These are phyloP conservation scores for Drosophila robusta DNA, from an alignment of 2,888 invertebrate genomes.

Conservation along the genomic window DNA sequence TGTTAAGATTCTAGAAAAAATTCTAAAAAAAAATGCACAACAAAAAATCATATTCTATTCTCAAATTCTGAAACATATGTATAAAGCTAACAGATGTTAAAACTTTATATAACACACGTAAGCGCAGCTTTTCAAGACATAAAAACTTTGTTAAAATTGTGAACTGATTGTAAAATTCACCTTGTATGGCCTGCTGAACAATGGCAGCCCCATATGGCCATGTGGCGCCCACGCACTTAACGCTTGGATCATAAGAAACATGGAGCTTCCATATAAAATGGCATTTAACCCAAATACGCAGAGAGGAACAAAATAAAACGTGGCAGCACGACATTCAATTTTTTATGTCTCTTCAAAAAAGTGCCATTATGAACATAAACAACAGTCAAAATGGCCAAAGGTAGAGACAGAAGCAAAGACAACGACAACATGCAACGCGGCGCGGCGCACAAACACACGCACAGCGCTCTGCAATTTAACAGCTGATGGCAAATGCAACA, in stretches of 20 bases:
- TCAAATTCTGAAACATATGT: too few relatives aligned
- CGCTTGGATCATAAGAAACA: slow-evolving; percentile 38
- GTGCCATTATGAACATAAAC: slow-evolving; percentile 49
- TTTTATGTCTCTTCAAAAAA: slow-evolving; percentile 58
- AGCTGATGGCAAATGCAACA: slow-evolving; percentile 67
- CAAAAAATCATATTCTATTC: too few relatives aligned
- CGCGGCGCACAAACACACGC: slow-evolving; percentile 21
- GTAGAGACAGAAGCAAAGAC: slow-evolving; percentile 29
- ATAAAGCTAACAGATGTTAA: neutral
- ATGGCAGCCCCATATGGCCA: slow-evolving; percentile 22
- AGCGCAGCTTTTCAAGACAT: neutral
- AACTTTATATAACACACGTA: neutral
- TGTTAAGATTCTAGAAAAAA: too few relatives aligned
- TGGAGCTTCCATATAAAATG: slow-evolving; percentile 58
- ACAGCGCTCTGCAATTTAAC: slow-evolving; percentile 16
- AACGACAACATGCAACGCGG: slow-evolving; percentile 18
- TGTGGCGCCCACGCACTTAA: slow-evolving; percentile 38
- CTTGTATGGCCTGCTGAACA: slow-evolving; percentile 5
- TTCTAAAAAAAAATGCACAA: too few relatives aligned
- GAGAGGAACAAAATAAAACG: slow-evolving; percentile 61
- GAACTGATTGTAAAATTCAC: neutral
- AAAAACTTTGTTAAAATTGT: neutral
- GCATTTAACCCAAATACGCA: slow-evolving; percentile 74
- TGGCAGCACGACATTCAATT: slow-evolving; percentile 71
- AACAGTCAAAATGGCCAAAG: slow-evolving; percentile 16